Percentiles rank a stretch among this genome's conserved stretches.
These are phyloP conservation scores for Chloromyia formosa DNA, from an alignment of 2,888 invertebrate species.

Conservation along the genomic window DNA sequence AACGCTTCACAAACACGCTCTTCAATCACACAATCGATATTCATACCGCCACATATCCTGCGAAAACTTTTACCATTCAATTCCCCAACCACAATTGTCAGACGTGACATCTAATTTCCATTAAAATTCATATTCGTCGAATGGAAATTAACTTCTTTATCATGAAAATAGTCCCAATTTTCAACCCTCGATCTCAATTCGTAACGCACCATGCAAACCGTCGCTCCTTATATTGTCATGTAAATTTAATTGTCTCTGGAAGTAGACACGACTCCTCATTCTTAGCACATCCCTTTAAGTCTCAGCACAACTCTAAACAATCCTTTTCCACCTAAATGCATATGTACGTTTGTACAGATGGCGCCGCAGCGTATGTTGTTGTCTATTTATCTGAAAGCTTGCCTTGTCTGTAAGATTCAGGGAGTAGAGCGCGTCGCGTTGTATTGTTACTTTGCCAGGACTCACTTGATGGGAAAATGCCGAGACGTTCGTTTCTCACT, in stretches of 20 bases:
- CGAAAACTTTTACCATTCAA: background rate
- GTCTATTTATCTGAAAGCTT: no score
- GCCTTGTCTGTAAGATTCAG: background rate
- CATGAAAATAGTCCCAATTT: conserved; percentile 6
- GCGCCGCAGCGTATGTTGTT: no score
- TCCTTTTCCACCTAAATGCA: background rate
- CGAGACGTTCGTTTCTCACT: no score
- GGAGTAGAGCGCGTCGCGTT: no score
- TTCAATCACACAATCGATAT: no score
- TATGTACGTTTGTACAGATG: no score
- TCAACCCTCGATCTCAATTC: conserved; percentile 7
- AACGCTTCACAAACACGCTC: no score
- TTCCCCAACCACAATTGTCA: background rate
- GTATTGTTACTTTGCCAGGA: background rate
- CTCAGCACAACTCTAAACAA: background rate
- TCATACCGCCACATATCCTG: no score
- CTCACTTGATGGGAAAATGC: background rate
- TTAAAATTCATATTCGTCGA: conserved; percentile 13
- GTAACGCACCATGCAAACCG: background rate
- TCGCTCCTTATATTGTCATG: background rate
- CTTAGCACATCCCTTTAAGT: background rate
- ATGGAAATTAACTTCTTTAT: conserved; percentile 14
- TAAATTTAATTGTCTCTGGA: conserved; percentile 30
- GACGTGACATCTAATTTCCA: background rate
- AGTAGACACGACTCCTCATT: background rate